Base-by-base conservation (phyloP, 2,113 vertebrate genomes). In the Alces alces region DNA sequence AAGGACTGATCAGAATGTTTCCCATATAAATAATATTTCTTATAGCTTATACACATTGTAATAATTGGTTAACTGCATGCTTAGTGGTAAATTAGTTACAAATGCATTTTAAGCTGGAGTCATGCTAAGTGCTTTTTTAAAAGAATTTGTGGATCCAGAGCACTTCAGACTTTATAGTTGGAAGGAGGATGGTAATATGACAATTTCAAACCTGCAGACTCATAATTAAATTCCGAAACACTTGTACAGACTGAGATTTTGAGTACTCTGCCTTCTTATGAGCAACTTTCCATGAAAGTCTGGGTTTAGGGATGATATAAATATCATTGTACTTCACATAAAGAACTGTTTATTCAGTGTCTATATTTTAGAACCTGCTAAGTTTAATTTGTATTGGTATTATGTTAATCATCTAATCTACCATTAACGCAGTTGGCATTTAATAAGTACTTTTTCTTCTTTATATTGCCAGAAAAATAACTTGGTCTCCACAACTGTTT, bases 61-160 rank as follows among this genome's bases (percentile, higher is more conserved):
- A 60, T 80, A 95, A 98, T 98, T 93, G 97, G 50, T 91, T 98
- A 95, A 92, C 93, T 97, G 57, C 95, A 45, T 73, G 25, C 86
- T 50, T 84, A 64, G 57, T 83, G 94, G 2, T 54, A 95, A 92
- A 60, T 93, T 95, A 79, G 82, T 92, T 98, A 78, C 60, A 60
- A 96, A 90, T 97, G 7, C 30, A 79, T 43, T 96, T 96, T 97
- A 86, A 95, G 39, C 36, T 96, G 23, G n/a, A 96, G 39, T 87
- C 30, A 6, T 96, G 66, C 78, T 85, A 97, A 96, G 80, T 85
- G 43, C 28, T 92, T 98, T 96, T 45, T 97, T 64, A 43, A 76
- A 79, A 93, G 88, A 98, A 97, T 86, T 95, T 90, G 66, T 93
- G 47, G 3, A 0, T 90, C 3, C n/a, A 43, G 70, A 73, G 33